A percentile compares a stretch with the other conserved stretches of the same genome.
Evolutionary conservation across 2,888 invertebrate genomes (phyloP).

Genomic region (Mythimna pallens): DNA sequence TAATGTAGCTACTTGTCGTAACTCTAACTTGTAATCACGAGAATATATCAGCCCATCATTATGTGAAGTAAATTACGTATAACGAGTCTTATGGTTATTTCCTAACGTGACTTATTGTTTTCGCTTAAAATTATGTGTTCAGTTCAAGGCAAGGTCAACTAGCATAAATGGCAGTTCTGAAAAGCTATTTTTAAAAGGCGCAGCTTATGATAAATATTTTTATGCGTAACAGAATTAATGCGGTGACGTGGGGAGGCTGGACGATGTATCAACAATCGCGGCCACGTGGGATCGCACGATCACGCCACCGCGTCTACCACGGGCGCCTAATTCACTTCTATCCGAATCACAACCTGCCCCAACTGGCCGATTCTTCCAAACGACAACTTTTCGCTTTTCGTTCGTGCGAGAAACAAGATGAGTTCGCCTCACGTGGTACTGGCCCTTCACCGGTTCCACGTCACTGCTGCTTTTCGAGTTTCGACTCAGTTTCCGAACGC

Average conservation of each 20-base stretch:
- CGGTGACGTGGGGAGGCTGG: constrained; percentile 46
- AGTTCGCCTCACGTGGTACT: constrained; percentile 64
- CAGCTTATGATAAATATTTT: constrained; percentile 27
- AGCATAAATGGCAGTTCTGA: constrained; percentile 14
- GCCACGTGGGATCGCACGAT: constrained; percentile 62
- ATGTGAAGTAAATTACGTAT: constrained; percentile 42
- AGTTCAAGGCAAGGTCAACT: constrained; percentile 39
- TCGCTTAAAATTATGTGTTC: constrained; percentile 27
- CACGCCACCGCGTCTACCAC: constrained; percentile 66
- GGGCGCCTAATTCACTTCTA: constrained; percentile 45
- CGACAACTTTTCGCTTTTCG: constrained; percentile 21
- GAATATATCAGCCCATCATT: constrained; percentile 42
- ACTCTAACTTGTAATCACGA: constrained; percentile 44
- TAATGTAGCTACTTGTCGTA: constrained; percentile 29
- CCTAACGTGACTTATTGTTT: constrained; percentile 44
- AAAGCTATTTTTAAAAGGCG: constrained; percentile 13
- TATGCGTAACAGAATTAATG: constrained; percentile 30
- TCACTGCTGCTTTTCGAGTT: constrained; percentile 61
- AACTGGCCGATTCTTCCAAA: constrained; percentile 41
- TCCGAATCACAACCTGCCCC: constrained; percentile 30
- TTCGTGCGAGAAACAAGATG: constrained; percentile 53
- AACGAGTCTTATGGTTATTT: constrained; percentile 48
- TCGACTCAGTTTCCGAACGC: constrained; percentile 79
- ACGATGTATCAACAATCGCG: constrained; percentile 47
- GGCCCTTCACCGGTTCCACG: constrained; percentile 66